Evolutionary conservation across 2,888 invertebrate species (phyloP).

Genomic region (Amiota communis): DNA sequence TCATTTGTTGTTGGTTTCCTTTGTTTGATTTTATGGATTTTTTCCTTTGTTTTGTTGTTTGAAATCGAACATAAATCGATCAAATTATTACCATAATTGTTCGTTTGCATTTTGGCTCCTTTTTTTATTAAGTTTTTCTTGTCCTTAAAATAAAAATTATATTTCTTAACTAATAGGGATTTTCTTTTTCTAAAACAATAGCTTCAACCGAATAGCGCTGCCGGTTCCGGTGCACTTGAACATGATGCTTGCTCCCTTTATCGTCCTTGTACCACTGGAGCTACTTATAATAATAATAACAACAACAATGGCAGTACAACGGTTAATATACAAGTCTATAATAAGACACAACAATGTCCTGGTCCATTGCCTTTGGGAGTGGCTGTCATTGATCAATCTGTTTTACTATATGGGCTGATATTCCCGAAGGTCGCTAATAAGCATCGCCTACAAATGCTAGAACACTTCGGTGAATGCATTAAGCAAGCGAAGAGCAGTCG

Average conservation of each 20-base stretch:
- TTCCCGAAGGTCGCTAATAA: slow-evolving; percentile 96
- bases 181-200: slow-evolving; percentile 70
- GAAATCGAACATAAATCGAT: too few species aligned
- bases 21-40: neutral
- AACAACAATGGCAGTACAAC: slow-evolving; percentile 16
- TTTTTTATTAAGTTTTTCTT: neutral
- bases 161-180: too few species aligned
- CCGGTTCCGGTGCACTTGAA: slow-evolving; percentile 96
- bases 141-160: too few species aligned
- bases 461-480: slow-evolving; percentile 96
- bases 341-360: slow-evolving; percentile 74
- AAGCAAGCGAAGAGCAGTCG: slow-evolving; percentile 92
- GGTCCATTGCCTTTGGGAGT: slow-evolving; percentile 94
- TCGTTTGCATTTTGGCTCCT: neutral
- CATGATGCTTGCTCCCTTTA: slow-evolving; percentile 96
- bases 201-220: slow-evolving; percentile 95
- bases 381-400: slow-evolving; percentile 96
- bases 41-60: neutral
- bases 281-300: slow-evolving; percentile 14
- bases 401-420: slow-evolving; percentile 92
- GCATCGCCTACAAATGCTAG: slow-evolving; percentile 96
- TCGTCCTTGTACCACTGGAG: slow-evolving; percentile 73
- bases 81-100: too few species aligned
- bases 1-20: neutral
- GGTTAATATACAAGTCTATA: slow-evolving; percentile 68